phyloP scores from a whole-genome alignment of 2,113 vertebrate species.

The Otus sunia region DNA sequence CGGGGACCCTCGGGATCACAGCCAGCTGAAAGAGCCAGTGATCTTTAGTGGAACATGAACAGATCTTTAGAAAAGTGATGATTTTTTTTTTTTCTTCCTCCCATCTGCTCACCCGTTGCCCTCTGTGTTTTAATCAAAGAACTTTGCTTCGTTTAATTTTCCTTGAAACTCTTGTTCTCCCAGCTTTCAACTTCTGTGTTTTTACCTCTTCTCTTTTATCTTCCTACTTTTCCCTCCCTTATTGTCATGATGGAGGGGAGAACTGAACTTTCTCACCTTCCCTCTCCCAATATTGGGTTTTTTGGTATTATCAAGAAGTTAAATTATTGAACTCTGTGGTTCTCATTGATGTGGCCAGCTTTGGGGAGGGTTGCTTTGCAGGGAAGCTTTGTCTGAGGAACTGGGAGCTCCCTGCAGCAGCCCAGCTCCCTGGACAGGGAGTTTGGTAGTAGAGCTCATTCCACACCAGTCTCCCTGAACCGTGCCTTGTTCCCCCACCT shows the following conservation, averaged over 20 bases:
- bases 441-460: not conserved
- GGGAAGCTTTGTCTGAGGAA: not conserved
- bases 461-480: rapidly evolving
- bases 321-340: not conserved
- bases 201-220: not conserved
- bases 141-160: not conserved
- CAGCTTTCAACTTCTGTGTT: not conserved
- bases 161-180: not conserved
- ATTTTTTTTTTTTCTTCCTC: not conserved
- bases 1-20: too few relatives aligned
- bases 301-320: not conserved
- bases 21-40: not conserved
- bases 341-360: not conserved
- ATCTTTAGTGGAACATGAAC: not conserved
- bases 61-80: not conserved
- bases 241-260: not conserved
- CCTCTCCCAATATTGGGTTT: not conserved
- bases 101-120: not conserved
- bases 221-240: not conserved
- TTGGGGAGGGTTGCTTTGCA: not conserved
- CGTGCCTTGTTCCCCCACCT: not conserved
- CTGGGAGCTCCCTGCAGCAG: not conserved
- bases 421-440: not conserved
- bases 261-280: not conserved
- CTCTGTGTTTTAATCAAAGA: not conserved